Percentiles rank a stretch among this genome's conserved stretches.
phyloP scores from a whole-genome alignment of 1,140 invertebrate species.

The Drosophila pallidifrons region DNA sequence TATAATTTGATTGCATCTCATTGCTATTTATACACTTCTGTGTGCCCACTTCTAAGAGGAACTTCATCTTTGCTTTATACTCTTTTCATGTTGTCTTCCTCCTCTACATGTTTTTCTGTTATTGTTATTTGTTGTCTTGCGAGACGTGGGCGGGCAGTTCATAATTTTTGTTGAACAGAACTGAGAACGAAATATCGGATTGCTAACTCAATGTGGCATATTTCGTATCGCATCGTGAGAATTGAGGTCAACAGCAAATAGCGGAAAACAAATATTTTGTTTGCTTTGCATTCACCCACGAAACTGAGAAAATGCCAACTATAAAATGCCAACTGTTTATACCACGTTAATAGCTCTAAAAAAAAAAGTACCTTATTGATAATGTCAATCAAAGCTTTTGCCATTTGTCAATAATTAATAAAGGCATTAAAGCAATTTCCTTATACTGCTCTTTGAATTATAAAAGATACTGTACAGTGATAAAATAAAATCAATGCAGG shows the following conservation, averaged over 20 bases:
- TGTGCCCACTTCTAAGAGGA: constrained; percentile 35
- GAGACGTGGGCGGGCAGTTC: constrained; percentile 25
- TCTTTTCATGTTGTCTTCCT: constrained; percentile 15
- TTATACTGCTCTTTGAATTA: too few relatives aligned
- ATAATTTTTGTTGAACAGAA: constrained; percentile 43
- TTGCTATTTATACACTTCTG: constrained; percentile 44
- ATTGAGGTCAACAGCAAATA: constrained; percentile 48
- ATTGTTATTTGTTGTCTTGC: constrained; percentile 6
- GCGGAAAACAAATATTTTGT: constrained; percentile 31
- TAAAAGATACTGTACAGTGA: too few relatives aligned
- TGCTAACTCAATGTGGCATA: constrained; percentile 55
- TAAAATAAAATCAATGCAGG: background rate
- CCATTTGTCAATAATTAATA: background rate
- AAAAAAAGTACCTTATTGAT: background rate
- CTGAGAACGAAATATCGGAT: constrained; percentile 40
- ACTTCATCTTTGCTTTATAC: constrained; percentile 28
- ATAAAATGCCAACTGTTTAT: constrained; percentile 6
- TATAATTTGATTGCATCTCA: constrained; percentile 72
- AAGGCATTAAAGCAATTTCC: too few relatives aligned
- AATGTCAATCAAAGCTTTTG: background rate
- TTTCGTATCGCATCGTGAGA: constrained; percentile 41
- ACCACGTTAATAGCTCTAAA: background rate
- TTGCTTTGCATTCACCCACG: constrained; percentile 30
- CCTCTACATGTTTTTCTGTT: background rate
- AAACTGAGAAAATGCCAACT: constrained; percentile 4